phyloP scores from a whole-genome alignment of 2,888 invertebrate species.

The Dryococelus australis region DNA sequence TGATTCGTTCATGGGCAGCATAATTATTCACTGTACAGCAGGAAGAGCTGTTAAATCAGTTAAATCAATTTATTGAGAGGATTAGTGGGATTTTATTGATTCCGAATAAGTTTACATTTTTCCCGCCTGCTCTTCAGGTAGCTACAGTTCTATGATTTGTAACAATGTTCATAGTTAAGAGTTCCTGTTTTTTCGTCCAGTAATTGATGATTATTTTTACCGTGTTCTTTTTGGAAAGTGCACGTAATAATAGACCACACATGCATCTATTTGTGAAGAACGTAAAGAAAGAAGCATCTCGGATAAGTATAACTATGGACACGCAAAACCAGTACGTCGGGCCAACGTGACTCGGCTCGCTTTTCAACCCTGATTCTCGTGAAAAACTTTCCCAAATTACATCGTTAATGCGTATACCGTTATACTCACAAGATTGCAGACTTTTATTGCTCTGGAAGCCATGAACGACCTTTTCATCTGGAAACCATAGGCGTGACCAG shows the following conservation, averaged over 20 bases:
- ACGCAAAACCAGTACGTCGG: background rate
- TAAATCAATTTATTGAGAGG: no score
- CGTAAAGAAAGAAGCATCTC: background rate
- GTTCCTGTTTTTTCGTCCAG: background rate
- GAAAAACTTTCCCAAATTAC: background rate
- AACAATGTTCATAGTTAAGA: background rate
- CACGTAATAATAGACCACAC: background rate
- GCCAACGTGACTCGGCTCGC: background rate
- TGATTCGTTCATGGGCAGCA: no score
- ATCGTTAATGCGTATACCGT: background rate
- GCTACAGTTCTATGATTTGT: background rate
- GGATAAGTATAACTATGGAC: background rate
- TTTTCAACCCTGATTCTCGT: background rate
- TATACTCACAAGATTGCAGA: background rate
- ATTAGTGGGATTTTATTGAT: no score
- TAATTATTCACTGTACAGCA: no score
- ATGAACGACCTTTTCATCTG: background rate
- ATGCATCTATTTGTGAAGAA: background rate
- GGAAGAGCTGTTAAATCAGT: no score
- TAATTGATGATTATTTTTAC: background rate
- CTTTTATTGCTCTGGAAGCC: background rate
- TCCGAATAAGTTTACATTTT: no score
- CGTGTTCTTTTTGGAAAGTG: background rate
- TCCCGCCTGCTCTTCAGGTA: no score
- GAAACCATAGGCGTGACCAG: background rate